Percentiles rank a stretch among this genome's conserved stretches.
Conservation (phyloP, 2,888 invertebrate species). For the Platycheirus albimanus region DNA sequence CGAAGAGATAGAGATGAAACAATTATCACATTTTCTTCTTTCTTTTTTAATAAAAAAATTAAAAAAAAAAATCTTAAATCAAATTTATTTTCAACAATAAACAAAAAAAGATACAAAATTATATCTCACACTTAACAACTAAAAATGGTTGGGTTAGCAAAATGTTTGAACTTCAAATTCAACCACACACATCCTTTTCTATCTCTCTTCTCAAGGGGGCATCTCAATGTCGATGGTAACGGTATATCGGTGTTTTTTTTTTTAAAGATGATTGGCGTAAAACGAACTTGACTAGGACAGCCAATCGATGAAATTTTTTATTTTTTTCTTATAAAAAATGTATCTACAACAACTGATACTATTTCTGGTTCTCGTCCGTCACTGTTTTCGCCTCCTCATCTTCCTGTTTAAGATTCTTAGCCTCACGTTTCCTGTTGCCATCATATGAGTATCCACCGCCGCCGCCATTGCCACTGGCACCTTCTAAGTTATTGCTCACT, state of each 20-base stretch:
- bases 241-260: conserved; percentile 16
- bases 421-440: conserved; percentile 51
- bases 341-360: conserved; percentile 25
- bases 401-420: conserved; percentile 44
- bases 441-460: conserved; percentile 48
- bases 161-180: neutral
- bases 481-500: conserved; percentile 57
- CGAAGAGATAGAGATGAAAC: neutral
- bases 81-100: conserved; percentile 23
- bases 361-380: conserved; percentile 17
- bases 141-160: neutral
- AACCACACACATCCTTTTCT: neutral
- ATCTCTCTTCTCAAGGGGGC: conserved; percentile 1
- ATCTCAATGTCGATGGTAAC: conserved; percentile 4
- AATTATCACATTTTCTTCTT: neutral
- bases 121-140: conserved; percentile 7
- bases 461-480: neutral
- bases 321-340: neutral
- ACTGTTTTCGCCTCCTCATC: conserved; percentile 13
- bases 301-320: conserved; percentile 41
- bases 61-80: conserved; percentile 17
- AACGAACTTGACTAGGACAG: conserved; percentile 71
- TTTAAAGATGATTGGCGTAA: conserved; percentile 45
- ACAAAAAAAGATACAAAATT: conserved; percentile 19
- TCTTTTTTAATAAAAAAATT: neutral